Conservation (phyloP, 2,888 invertebrate genomes). For the Tryphoninae sp. region DNA sequence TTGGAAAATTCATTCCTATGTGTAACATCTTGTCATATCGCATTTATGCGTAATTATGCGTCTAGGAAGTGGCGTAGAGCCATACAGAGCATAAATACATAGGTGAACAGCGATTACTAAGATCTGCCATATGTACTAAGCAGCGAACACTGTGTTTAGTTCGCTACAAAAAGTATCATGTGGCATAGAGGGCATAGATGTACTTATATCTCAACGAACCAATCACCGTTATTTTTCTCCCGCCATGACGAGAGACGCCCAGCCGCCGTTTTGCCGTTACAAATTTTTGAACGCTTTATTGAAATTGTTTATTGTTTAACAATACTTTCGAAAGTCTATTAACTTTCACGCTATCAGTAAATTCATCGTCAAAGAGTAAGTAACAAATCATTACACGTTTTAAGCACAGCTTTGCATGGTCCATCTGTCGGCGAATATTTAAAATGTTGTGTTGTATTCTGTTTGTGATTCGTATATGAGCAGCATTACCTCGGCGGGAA, state of each 20-base stretch:
- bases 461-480: not conserved
- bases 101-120: too few species aligned
- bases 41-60: too few species aligned
- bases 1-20: too few species aligned
- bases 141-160: not conserved
- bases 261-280: slow-evolving; percentile 32
- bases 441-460: not conserved
- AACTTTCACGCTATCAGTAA: not conserved
- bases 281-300: slow-evolving; percentile 36
- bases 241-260: slow-evolving; percentile 13
- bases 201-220: not conserved
- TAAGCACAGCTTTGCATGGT: not conserved
- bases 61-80: too few species aligned
- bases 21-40: too few species aligned
- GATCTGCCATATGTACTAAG: too few species aligned
- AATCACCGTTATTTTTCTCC: not conserved
- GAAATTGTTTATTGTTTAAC: slow-evolving; percentile 31
- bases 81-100: too few species aligned
- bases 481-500: slow-evolving; percentile 25
- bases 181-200: not conserved
- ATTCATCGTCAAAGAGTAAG: slow-evolving; percentile 5
- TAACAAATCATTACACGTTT: not conserved
- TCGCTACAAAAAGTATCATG: not conserved
- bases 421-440: not conserved
- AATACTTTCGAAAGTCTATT: not conserved